Conservation (phyloP, 53 echinoderm and acorn worm species). For the Mesocentrotus franciscanus region DNA sequence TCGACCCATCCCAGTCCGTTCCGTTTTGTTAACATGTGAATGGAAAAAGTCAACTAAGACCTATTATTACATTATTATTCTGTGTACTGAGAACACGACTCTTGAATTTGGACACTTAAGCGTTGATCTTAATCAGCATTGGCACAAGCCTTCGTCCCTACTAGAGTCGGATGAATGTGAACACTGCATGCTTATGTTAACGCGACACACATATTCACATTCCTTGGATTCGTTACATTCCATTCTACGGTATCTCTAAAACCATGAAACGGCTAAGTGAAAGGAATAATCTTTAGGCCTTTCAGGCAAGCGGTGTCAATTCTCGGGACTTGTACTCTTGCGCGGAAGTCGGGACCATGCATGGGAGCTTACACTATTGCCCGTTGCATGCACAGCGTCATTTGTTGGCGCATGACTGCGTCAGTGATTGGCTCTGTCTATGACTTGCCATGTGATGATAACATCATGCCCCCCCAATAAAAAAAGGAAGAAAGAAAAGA, state of each 20-base stretch:
- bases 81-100: too few species aligned
- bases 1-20: too few species aligned
- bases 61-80: too few species aligned
- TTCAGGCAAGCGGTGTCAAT: neutral
- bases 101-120: neutral
- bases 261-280: neutral
- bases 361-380: neutral
- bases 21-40: too few species aligned
- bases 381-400: too few species aligned
- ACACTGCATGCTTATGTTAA: neutral
- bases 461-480: too few species aligned
- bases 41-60: too few species aligned
- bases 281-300: neutral
- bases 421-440: too few species aligned
- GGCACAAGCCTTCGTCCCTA: neutral
- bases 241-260: neutral
- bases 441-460: too few species aligned
- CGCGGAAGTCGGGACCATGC: neutral
- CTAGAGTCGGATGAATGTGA: neutral
- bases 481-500: too few species aligned
- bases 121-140: neutral
- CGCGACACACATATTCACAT: slow-evolving; percentile 27
- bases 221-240: slow-evolving; percentile 15
- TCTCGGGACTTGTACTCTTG: neutral
- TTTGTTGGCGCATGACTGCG: too few species aligned